Conservation (phyloP, 2,888 invertebrate species). For the Emesis furor region DNA sequence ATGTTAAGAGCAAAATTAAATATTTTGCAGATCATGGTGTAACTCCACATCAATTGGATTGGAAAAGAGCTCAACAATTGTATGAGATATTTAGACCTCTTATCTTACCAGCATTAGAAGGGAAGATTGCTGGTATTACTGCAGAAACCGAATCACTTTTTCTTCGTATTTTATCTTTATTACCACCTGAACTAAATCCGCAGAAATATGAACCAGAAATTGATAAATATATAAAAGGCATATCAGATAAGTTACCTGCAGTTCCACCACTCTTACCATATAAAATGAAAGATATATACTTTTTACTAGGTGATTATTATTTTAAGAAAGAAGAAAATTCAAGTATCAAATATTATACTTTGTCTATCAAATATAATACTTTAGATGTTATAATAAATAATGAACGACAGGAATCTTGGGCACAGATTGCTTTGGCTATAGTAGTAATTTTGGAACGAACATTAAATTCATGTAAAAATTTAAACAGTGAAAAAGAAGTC, state of each 20-base stretch:
- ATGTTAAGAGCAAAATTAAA: constrained; percentile 81
- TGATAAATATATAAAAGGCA: constrained; percentile 94
- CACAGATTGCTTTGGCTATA: constrained; percentile 96
- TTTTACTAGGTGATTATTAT: constrained; percentile 98
- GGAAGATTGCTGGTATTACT: constrained; percentile 95
- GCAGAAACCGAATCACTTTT: constrained; percentile 95
- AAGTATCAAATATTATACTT: too few relatives aligned
- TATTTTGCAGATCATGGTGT: constrained; percentile 96
- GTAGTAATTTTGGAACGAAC: constrained; percentile 95
- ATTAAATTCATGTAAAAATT: constrained; percentile 94
- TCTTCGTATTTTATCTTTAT: constrained; percentile 93
- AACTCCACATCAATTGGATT: constrained; percentile 93
- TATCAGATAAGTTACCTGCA: constrained; percentile 90
- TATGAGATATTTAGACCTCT: constrained; percentile 96
- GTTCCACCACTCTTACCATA: constrained; percentile 91
- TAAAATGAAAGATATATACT: constrained; percentile 95
- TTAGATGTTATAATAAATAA: constrained; percentile 96
- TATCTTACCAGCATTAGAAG: constrained; percentile 96
- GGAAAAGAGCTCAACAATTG: constrained; percentile 95
- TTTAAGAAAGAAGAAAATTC: constrained; percentile 97
- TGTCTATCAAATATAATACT: constrained; percentile 96
- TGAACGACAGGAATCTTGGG: constrained; percentile 97
- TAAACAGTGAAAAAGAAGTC: constrained; percentile 92
- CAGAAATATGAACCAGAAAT: constrained; percentile 92
- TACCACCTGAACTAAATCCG: constrained; percentile 94